Base-by-base conservation (phyloP, 2,888 invertebrate species). In the Escarpia spicata region DNA sequence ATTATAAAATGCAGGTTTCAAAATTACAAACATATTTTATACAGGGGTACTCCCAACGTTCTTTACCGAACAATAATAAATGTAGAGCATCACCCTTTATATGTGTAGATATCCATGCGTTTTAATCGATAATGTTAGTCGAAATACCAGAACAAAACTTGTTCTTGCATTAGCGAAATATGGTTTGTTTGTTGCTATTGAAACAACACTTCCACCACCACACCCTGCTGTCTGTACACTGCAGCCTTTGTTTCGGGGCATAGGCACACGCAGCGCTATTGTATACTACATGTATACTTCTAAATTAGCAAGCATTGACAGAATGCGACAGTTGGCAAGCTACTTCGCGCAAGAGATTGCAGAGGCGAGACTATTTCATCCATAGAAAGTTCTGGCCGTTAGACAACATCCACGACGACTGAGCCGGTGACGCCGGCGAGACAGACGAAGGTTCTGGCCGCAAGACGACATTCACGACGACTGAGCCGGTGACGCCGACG, bases 401-500 rank as follows among this genome's bases (percentile, higher is more conserved):
- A 12, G 52, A 12, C 52, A 12, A 52, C 37, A 37, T 37, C 12
- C 10, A 12, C 9, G 52, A 37, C 37, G 37, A 37, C 37, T 37
- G 37, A 37, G 37, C 37, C 37, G 37, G 37, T 37, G 37, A 37
- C 37, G 37, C 37, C 37, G 37, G 37, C 37, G 37, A 37, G 37
- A 37, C 37, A 37, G 37, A 37, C 0, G 37, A 75, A 26, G 19
- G 75, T 15, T 75, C 26, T n/a, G 75, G 26, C 75, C 75, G 75
- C 75, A 19, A 75, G 26, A 75, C 75, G 91, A 91, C 58, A 15
- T 43, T 44, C 19, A 91, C 45, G 26, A 60, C 43, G 60, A 15
- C 92, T 19, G 37, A 52, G 12, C 93, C 93, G 8, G 92, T 91
- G n/a, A 94, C 75, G 37, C 75, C 26, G 75, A n/a, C 75, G 75